Evolutionary conservation across 2,797 vertebrate species (phyloP).

Genomic region (Columba guinea): DNA sequence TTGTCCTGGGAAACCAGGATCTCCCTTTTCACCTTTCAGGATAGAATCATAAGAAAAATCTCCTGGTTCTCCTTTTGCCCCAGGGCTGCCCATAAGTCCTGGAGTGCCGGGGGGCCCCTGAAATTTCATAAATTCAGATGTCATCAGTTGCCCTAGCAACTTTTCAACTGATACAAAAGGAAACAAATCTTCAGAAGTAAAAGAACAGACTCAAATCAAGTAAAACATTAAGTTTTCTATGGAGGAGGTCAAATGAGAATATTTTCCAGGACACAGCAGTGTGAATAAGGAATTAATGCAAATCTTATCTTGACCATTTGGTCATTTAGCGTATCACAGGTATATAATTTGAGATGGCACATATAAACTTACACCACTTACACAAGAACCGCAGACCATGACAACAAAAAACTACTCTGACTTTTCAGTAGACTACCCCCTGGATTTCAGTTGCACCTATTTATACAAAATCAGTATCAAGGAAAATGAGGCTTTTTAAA

Average conservation of each 20-base stretch:
- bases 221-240: not conserved
- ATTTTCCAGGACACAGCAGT: not conserved
- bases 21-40: slow-evolving; percentile 92
- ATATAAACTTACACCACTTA: not conserved
- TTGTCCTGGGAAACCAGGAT: slow-evolving; percentile 81
- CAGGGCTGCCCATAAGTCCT: slow-evolving; percentile 88
- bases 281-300: not conserved
- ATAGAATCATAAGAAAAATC: slow-evolving; percentile 83
- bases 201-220: not conserved
- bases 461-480: not conserved
- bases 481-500: not conserved
- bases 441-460: not conserved
- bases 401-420: not conserved
- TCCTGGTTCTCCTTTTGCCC: slow-evolving; percentile 92
- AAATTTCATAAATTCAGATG: slow-evolving; percentile 23
- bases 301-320: not conserved
- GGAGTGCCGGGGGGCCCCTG: slow-evolving; percentile 84
- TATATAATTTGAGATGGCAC: not conserved
- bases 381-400: not conserved
- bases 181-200: not conserved
- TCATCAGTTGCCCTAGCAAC: not conserved
- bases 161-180: not conserved
- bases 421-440: not conserved
- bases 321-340: not conserved
- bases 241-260: not conserved